Evolutionary conservation across 92 coral and sea anemone genomes (phyloP).

Genomic region (Epizoanthus scotinus): DNA sequence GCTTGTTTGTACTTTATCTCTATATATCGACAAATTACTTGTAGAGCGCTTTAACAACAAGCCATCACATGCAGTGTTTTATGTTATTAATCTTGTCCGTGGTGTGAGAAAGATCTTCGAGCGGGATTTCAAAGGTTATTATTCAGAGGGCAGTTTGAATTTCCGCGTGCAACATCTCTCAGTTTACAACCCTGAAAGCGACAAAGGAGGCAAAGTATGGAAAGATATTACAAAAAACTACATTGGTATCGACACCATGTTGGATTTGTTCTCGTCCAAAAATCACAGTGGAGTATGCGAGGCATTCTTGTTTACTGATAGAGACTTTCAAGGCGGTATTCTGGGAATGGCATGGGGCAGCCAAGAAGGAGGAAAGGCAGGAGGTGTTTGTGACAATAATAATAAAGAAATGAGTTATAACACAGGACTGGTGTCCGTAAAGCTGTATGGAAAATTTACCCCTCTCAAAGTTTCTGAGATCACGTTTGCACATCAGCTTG

Average conservation of each 20-base stretch:
- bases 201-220: constrained; percentile 41
- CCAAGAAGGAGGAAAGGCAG: constrained; percentile 37
- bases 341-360: constrained; percentile 94
- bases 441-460: constrained; percentile 71
- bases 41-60: constrained; percentile 61
- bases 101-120: constrained; percentile 72
- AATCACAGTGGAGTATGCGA: constrained; percentile 68
- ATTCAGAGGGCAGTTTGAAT: constrained; percentile 61
- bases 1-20: constrained; percentile 67
- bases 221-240: constrained; percentile 52
- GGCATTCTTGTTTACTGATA: constrained; percentile 85
- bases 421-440: constrained; percentile 78
- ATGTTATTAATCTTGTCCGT: constrained; percentile 68
- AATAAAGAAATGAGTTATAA: constrained; percentile 71
- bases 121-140: constrained; percentile 59
- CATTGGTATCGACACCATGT: constrained; percentile 75
- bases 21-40: constrained; percentile 73
- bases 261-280: constrained; percentile 63
- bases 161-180: constrained; percentile 68
- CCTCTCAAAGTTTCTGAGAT: constrained; percentile 88
- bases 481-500: constrained; percentile 91
- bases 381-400: constrained; percentile 78
- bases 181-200: constrained; percentile 51
- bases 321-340: constrained; percentile 89
- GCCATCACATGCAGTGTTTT: constrained; percentile 64